Evolutionary conservation across 2,113 vertebrate species (phyloP), one percentile per base, ranked within the genome.

Genomic region (Numenius arquata): DNA sequence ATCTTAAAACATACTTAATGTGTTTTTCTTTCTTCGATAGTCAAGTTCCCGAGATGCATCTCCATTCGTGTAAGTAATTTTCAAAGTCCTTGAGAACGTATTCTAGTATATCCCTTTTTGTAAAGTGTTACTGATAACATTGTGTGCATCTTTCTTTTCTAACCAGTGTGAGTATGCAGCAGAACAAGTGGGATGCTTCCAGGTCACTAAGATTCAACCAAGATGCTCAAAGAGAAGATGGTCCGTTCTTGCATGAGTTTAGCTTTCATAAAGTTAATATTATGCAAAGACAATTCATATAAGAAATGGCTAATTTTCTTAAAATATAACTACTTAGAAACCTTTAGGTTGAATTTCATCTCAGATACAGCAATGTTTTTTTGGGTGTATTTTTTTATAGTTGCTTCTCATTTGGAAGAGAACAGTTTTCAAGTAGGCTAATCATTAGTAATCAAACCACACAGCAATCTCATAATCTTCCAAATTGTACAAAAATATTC

Each of bases 191-290:
- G 99, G 99, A 99, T 97, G 98, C 98, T 88, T 98, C 98, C 82
- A 98, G 99, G 52, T 99, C 99, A 32, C 95, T 99, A 97, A 98
- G 99, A 85, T 99, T 98, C 98, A 99, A 99, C 97, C 99, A 99
- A 95, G 99, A 99, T 32, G 99, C 99, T 92, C 99, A 99, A 95
- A 98, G 99, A 96, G 99, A 99, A 97, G 99, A 99, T 90, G 99
- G 99, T 99, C 95, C 50, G 85, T 95, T 81, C 53, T 82, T 93
- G 66, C 83, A 68, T 50, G 72, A 34, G 32, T 93, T 90, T 75
- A 73, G n/a, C 48, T 92, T 76, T 89, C 22, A 6, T 95, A 14
- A 47, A 73, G 19, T 84, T 81, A 66, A 90, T 65, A 19, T 86
- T 74, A 73, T 58, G 73, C 63, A 83, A 61, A 88, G 20, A 93